These are phyloP conservation scores for Napeogenes sylphis DNA, from an alignment of 2,888 invertebrate species.

Conservation along the genomic window DNA sequence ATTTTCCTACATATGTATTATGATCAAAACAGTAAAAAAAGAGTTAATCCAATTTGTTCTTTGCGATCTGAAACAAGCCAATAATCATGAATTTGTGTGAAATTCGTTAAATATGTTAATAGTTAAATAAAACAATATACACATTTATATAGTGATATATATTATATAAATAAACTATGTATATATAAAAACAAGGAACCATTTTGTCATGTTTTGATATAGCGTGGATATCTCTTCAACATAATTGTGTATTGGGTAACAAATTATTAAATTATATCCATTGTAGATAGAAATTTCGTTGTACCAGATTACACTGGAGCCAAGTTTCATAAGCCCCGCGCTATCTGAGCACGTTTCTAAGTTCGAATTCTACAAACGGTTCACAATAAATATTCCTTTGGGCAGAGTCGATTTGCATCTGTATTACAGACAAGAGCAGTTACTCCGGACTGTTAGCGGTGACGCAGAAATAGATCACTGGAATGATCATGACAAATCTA, in stretches of 20 bases:
- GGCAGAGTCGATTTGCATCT: constrained; percentile 49
- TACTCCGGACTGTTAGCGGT: constrained; percentile 17
- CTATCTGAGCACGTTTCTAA: constrained; percentile 32
- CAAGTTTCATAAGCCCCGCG: constrained; percentile 27
- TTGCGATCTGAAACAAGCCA: no score
- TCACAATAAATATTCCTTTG: constrained; percentile 46
- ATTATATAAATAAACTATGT: background rate
- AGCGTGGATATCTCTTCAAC: background rate
- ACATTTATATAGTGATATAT: background rate
- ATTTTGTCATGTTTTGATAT: background rate
- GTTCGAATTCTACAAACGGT: constrained; percentile 36
- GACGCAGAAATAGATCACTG: constrained; percentile 20
- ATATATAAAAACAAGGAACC: background rate
- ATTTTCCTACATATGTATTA: constrained; percentile 5
- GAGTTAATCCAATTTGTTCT: background rate
- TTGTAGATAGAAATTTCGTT: background rate
- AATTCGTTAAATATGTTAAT: no score
- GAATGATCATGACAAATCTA: constrained; percentile 19
- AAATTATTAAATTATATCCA: background rate
- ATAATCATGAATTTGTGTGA: no score
- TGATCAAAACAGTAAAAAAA: background rate
- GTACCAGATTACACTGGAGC: constrained; percentile 12
- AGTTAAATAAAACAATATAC: no score
- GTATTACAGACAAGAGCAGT: constrained; percentile 43
- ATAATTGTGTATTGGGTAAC: background rate